A percentile compares a stretch with the other conserved stretches of the same genome.
Conservation (phyloP, 2,888 invertebrate species). For the Helicoverpa assulta region DNA sequence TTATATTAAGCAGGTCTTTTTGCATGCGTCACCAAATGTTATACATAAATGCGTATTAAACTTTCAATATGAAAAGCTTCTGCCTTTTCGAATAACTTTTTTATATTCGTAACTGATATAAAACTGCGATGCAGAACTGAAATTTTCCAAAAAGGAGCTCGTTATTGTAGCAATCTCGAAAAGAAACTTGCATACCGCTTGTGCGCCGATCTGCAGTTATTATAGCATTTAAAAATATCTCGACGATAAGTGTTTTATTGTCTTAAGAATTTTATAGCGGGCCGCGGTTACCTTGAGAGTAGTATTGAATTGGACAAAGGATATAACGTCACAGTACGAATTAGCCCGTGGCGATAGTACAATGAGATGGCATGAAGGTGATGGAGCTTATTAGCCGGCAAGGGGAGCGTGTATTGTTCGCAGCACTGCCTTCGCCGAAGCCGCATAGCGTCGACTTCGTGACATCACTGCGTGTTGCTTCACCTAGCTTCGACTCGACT, state of each 20-base stretch:
- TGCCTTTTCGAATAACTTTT: neutral
- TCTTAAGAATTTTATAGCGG: constrained; percentile 57
- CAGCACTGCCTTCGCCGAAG: constrained; percentile 35
- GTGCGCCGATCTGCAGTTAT: constrained; percentile 37
- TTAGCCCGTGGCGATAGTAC: constrained; percentile 68
- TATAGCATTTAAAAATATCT: constrained; percentile 46
- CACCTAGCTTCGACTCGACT: neutral
- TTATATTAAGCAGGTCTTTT: too few species aligned
- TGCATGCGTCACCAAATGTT: neutral
- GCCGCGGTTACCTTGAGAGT: constrained; percentile 66
- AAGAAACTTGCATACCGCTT: constrained; percentile 12
- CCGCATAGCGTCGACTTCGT: constrained; percentile 19
- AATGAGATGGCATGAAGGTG: constrained; percentile 72
- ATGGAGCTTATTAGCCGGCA: constrained; percentile 63
- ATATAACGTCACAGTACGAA: constrained; percentile 68
- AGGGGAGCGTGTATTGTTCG: constrained; percentile 69
- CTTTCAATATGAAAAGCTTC: neutral
- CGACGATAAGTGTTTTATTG: constrained; percentile 59
- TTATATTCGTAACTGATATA: neutral
- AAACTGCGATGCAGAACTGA: neutral
- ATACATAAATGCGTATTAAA: neutral
- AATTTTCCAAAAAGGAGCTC: neutral
- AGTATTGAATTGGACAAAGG: constrained; percentile 73
- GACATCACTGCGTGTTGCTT: constrained; percentile 23
- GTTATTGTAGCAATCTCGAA: constrained; percentile 26